Base-by-base conservation (phyloP, 2,113 vertebrate genomes). In the Pelecanus crispus region DNA sequence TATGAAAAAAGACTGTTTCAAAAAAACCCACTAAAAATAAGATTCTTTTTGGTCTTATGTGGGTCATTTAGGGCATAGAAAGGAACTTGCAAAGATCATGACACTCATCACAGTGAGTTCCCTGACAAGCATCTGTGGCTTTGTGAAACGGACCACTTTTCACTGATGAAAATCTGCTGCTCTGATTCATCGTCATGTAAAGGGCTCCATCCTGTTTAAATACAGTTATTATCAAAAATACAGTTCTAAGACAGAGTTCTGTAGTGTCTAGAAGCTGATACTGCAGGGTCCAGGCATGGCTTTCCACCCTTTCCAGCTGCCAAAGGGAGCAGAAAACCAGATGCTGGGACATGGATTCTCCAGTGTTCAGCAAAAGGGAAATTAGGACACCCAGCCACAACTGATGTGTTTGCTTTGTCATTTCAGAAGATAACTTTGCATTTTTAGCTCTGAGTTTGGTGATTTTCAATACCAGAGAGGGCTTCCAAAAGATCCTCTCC, bases 1-100 rank as follows among this genome's bases (percentile, higher is more conserved):
- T 47, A 61, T n/a, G 18, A 50, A 49, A 53, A 77, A 19, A 44
- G 6, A 66, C 5, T 0, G 0, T 32, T 47, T 4, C 5, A 32
- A 53, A 49, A 49, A 38, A 59, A 18, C 2, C 7, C 10, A 22
- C 7, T 21, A 68, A 56, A 80, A 71, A 34, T 7, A 45, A 47
- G 3, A 11, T 34, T 42, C 3, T 44, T 80, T 73, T 80, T 44
- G 4, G 8, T 66, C 9, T 89, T 26, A n/a, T 7, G 2, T 67
- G 29, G 1, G 8, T 67, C 13, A 14, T 29, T 91, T 34, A 47
- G 28, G 11, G 16, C 11, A 34, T 6, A 55, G n/a, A 78, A 67
- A 8, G 13, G 58, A 94, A 79, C 31, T 65, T 68, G 21, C 14
- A 63, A 75, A 67, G 21, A 62, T 59, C 24, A 4, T 47, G 36